A percentile compares a stretch with the other conserved stretches of the same genome.
These are phyloP conservation scores for Adelphocoris suturalis DNA, from an alignment of 2,888 invertebrate species.

Conservation along the genomic window DNA sequence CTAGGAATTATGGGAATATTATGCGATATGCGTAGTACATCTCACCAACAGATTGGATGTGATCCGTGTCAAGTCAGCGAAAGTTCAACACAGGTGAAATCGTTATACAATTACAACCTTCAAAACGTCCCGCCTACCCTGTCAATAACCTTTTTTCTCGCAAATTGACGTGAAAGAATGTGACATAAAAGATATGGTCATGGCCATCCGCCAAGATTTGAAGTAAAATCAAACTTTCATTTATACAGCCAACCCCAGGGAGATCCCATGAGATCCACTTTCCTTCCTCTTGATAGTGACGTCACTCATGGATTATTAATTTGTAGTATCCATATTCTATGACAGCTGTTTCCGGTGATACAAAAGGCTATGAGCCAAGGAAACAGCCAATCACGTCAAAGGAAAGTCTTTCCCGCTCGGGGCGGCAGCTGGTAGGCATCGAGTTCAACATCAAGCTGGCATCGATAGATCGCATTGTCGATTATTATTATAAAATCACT, in stretches of 20 bases:
- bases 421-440: slow-evolving; percentile 12
- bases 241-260: slow-evolving; percentile 2
- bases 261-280: background rate
- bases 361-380: background rate
- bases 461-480: background rate
- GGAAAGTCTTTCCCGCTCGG: slow-evolving; percentile 17
- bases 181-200: background rate
- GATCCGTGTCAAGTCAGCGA: slow-evolving; percentile 15
- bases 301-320: background rate
- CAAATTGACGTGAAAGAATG: background rate
- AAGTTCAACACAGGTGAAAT: background rate
- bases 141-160: background rate
- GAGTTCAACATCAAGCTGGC: background rate
- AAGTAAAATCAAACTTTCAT: background rate
- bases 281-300: background rate
- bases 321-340: background rate
- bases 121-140: background rate
- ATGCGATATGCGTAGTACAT: background rate
- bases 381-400: slow-evolving; percentile 46
- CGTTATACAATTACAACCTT: background rate
- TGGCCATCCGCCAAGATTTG: background rate
- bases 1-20: too few relatives aligned
- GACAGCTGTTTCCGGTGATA: background rate
- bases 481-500: background rate
- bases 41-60: background rate